Base-by-base conservation (phyloP, 2,888 invertebrate species). In the Torymus texanus region DNA sequence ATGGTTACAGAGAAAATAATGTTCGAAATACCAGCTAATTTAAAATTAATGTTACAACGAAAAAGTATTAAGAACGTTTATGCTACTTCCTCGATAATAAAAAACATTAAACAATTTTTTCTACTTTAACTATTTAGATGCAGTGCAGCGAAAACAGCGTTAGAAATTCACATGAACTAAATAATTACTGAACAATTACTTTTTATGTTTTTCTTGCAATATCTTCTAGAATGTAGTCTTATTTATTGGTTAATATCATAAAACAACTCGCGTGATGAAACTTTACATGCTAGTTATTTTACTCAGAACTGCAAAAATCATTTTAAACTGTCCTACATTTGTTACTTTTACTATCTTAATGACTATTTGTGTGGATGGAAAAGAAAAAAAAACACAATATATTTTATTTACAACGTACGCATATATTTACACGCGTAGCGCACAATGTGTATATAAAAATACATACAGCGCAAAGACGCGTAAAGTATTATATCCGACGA, bases 401-500 rank as follows among this genome's bases (percentile, higher is more conserved):
- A 18, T 29, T 73, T 80, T 78, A 81, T 81, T 78, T 81, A 81
- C 78, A 81, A 81, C 18, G 73, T 79, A 75, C 76, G 78, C 72
- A 68, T 81, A 79, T 81, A 81, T 81, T 81, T 81, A 81, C 81
- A 81, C 78, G 73, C 56, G 24, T 76, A 5, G 18, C 21, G 70
- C 65, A 81, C 75, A 76, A 68, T 79, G 75, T 79, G 75, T 78
- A 62, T 61, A 81, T 55, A 68, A 65, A 74, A 81, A 68, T 84
- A 85, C 84, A 83, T 82, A 81, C 63, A 80, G 80, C 79, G 75
- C 82, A 83, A 82, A 83, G 79, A 83, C 80, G 80, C 83, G 81
- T 82, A 78, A 70, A 75, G 75, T 78, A 82, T 80, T 83, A 83
- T 81, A 85, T 85, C 81, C 83, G 83, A 81, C 79, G 83, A 86